These are phyloP conservation scores for Erpobdella octoculata DNA, from an alignment of 2,888 invertebrate species.

Conservation along the genomic window DNA sequence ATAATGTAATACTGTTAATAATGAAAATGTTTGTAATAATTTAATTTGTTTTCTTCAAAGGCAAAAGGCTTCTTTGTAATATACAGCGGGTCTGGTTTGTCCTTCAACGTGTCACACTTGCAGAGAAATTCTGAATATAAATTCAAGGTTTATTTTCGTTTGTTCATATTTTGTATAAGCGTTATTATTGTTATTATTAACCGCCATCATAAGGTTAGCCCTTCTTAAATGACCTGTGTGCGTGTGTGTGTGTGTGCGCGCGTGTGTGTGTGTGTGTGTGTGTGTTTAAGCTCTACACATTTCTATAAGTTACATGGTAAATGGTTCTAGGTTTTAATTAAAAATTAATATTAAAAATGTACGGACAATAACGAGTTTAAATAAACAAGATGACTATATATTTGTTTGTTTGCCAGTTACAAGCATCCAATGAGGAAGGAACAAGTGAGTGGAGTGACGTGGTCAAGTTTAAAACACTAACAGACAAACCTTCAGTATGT, in stretches of 20 bases:
- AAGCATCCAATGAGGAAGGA: constrained; percentile 75
- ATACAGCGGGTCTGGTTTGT: constrained; percentile 68
- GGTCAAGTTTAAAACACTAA: constrained; percentile 68
- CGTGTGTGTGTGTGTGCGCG: no score
- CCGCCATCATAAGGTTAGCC: not conserved
- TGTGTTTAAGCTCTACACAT: no score
- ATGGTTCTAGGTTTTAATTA: no score
- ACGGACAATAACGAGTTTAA: no score
- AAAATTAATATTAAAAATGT: no score
- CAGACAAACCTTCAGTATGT: constrained; percentile 71
- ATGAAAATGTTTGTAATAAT: no score
- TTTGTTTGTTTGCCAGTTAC: constrained; percentile 56
- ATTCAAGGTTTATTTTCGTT: constrained; percentile 58
- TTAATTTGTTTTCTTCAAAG: constrained; percentile 32
- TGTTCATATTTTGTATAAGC: not conserved
- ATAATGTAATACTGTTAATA: not conserved
- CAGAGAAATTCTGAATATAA: constrained; percentile 71
- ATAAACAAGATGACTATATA: no score
- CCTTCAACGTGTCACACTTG: constrained; percentile 63
- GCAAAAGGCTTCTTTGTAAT: constrained; percentile 72
- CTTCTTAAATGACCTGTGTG: no score
- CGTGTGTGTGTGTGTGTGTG: no score
- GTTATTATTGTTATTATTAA: not conserved
- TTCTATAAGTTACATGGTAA: no score
- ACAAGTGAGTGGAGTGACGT: constrained; percentile 74